Evolutionary conservation across 2,113 vertebrate species (phyloP), one percentile per base, ranked within the genome.

Genomic region (Centrocercus urophasianus): DNA sequence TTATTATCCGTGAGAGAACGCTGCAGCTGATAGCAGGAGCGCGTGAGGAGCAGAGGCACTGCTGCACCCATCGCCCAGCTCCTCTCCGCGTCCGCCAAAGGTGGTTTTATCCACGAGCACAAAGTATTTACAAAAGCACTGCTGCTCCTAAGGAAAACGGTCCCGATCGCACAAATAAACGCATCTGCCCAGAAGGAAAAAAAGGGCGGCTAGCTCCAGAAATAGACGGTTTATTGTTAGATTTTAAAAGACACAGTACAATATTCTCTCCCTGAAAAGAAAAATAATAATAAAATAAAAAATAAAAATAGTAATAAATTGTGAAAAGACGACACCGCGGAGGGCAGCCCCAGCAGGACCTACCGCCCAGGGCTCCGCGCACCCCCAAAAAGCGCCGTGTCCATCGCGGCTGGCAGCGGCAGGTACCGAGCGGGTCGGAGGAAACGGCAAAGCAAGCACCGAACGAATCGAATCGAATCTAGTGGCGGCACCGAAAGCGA

Each of bases 341-440:
- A 54, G 54, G 54, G 54, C 60, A 88, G 27, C 94, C 82, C 90
- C 87, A 96, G 28, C 54, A 56, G 54, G 54, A 96, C 93, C 96
- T 95, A 96, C 96, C 94, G 94, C 79, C 95, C 83, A n/a, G 94
- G 91, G 77, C 82, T 66, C 93, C 67, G 81, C 91, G 59, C 91
- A 74, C 86, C 71, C 80, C 79, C 85, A 91, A 95, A 94, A 96
- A 95, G 74, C 96, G 73, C 95, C 84, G 90, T 67, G 86, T 83
- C 92, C 96, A 96, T 95, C 82, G 84, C 96, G 86, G 92, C 71
- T 90, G 84, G 87, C 91, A 94, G 81, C 91, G 48, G 69, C 18
- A 84, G 92, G 61, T 79, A 90, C 67, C 18, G 75, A 94, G 71
- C 56, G 65, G 40, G 86, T 85, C 94, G 22, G 64, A 93, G 89